Percentiles rank a stretch among this genome's conserved stretches.
phyloP scores from a whole-genome alignment of 2,888 invertebrate genomes.

The Amphimallon solstitiale region DNA sequence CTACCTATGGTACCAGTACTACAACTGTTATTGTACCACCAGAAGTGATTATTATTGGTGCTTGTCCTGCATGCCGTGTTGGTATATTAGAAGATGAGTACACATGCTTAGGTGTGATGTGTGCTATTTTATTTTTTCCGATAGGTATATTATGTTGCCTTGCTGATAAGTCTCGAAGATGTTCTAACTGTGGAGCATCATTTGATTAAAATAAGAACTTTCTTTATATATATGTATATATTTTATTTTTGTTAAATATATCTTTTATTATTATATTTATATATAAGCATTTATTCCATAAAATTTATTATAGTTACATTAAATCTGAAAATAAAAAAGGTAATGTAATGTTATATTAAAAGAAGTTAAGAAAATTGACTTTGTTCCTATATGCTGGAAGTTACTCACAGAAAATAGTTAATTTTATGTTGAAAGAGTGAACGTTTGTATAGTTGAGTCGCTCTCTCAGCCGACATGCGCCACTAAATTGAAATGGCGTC shows the following conservation, averaged over 20 bases:
- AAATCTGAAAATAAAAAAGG: too few relatives aligned
- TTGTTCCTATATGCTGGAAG: too few relatives aligned
- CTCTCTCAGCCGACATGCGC: too few relatives aligned
- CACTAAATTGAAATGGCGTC: too few relatives aligned
- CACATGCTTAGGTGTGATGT: slow-evolving; percentile 83
- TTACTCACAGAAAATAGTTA: too few relatives aligned
- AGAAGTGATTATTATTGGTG: slow-evolving; percentile 85
- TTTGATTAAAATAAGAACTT: slow-evolving; percentile 67
- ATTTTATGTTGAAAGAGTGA: too few relatives aligned
- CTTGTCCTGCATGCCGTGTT: slow-evolving; percentile 89
- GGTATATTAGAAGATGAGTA: slow-evolving; percentile 89
- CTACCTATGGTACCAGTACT: slow-evolving; percentile 68
- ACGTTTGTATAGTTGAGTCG: too few relatives aligned
- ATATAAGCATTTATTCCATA: not conserved
- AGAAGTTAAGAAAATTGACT: too few relatives aligned
- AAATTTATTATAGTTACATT: too few relatives aligned
- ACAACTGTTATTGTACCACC: slow-evolving; percentile 73
- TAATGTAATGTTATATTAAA: too few relatives aligned
- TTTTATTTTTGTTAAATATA: slow-evolving; percentile 3
- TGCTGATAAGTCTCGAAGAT: slow-evolving; percentile 83
- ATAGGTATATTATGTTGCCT: slow-evolving; percentile 88
- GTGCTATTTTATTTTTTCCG: slow-evolving; percentile 89
- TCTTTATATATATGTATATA: slow-evolving; percentile 9
- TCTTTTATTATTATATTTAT: slow-evolving; percentile 12
- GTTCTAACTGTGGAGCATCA: slow-evolving; percentile 87